These are phyloP conservation scores for Crypturellus undulatus DNA, from an alignment of 2,113 vertebrate genomes.

Conservation along the genomic window DNA sequence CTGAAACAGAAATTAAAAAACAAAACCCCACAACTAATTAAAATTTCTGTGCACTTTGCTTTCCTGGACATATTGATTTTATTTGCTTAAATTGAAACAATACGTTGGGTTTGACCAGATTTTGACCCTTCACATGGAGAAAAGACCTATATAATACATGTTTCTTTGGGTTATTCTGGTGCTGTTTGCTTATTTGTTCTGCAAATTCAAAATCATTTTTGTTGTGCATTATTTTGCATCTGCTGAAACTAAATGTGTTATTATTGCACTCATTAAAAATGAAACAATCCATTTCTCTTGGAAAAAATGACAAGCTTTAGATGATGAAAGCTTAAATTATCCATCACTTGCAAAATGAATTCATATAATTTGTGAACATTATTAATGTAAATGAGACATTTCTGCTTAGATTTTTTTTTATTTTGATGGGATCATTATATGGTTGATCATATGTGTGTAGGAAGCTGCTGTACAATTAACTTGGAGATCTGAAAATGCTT, in stretches of 20 bases:
- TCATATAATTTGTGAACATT: constrained; percentile 90
- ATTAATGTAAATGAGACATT: constrained; percentile 93
- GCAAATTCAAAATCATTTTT: constrained; percentile 90
- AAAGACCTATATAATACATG: constrained; percentile 83
- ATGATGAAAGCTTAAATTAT: constrained; percentile 98
- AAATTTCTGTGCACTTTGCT: constrained; percentile 87
- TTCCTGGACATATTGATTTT: constrained; percentile 86
- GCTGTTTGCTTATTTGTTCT: constrained; percentile 84
- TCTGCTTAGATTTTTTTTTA: constrained; percentile 88
- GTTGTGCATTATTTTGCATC: constrained; percentile 89
- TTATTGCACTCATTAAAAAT: constrained; percentile 95
- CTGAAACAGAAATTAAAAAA: constrained; percentile 75
- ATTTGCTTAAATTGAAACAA: constrained; percentile 88
- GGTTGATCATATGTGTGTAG: constrained; percentile 91
- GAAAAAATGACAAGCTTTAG: constrained; percentile 91
- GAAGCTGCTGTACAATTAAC: constrained; percentile 94
- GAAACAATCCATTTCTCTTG: constrained; percentile 94
- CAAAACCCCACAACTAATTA: constrained; percentile 80
- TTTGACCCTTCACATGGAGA: constrained; percentile 79
- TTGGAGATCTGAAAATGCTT: constrained; percentile 91
- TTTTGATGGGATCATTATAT: constrained; percentile 92
- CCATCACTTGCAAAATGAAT: constrained; percentile 91
- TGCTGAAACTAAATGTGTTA: constrained; percentile 90
- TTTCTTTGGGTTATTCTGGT: constrained; percentile 82
- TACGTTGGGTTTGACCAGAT: constrained; percentile 82